These are phyloP conservation scores for Porites rus DNA, from an alignment of 92 coral and sea anemone species.

Conservation along the genomic window DNA sequence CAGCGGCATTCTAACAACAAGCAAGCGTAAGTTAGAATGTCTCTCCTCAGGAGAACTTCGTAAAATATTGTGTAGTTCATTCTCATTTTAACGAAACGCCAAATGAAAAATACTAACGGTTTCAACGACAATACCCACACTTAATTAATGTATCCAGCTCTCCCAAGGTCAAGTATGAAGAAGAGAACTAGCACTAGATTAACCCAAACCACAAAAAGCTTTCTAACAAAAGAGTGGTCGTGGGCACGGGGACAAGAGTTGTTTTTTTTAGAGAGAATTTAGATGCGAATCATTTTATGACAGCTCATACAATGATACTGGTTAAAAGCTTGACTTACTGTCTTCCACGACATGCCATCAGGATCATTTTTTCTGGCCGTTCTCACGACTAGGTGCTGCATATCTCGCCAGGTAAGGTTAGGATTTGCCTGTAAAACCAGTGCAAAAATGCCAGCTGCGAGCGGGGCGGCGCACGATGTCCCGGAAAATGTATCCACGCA, in stretches of 20 bases:
- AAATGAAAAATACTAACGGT: too few species aligned
- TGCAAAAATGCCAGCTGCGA: conserved; percentile 83
- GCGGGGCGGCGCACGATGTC: conserved; percentile 72
- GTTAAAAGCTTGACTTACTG: neutral
- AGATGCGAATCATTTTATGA: neutral
- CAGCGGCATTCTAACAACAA: conserved; percentile 71
- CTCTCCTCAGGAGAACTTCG: neutral
- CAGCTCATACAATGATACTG: neutral
- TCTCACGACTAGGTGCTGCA: conserved; percentile 73
- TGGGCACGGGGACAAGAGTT: neutral
- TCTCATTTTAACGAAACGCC: neutral
- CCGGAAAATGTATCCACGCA: conserved; percentile 62
- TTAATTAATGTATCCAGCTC: too few species aligned
- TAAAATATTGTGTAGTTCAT: neutral
- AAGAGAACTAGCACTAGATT: too few species aligned
- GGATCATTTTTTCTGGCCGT: conserved; percentile 75
- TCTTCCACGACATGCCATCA: conserved; percentile 66
- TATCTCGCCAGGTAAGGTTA: conserved; percentile 80
- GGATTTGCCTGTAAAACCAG: conserved; percentile 80
- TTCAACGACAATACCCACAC: too few species aligned
- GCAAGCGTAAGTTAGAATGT: neutral
- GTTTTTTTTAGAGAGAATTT: neutral
- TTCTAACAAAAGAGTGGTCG: too few species aligned
- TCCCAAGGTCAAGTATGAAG: too few species aligned
- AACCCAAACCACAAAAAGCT: too few species aligned